phyloP scores from a whole-genome alignment of 2,888 invertebrate species.

The Dusona sp. region DNA sequence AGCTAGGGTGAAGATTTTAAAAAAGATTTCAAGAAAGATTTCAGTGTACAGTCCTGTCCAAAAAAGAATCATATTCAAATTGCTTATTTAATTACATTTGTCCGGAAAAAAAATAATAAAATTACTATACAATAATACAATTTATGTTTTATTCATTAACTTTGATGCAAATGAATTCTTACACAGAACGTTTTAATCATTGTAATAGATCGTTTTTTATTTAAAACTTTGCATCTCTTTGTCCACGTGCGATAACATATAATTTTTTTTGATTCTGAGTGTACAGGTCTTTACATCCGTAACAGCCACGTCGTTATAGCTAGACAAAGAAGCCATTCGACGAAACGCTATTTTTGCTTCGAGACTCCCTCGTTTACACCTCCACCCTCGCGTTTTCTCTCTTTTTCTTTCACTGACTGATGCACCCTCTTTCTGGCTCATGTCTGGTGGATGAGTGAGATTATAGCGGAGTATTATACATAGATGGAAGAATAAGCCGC shows the following conservation, averaged over 20 bases:
- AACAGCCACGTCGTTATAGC: conserved; percentile 18
- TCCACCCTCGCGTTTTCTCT: conserved; percentile 42
- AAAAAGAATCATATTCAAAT: neutral
- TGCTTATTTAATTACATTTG: neutral
- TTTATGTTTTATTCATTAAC: neutral
- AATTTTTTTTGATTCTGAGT: neutral
- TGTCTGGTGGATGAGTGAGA: conserved; percentile 49
- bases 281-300: conserved; percentile 2
- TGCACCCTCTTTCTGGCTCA: conserved; percentile 19
- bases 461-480: conserved; percentile 47
- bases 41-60: neutral
- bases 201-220: neutral
- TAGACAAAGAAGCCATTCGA: conserved; percentile 67
- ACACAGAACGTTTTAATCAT: neutral
- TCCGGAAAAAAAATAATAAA: neutral
- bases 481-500: conserved; percentile 67
- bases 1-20: neutral
- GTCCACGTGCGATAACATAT: neutral
- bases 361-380: conserved; percentile 49
- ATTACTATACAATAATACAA: neutral
- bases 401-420: conserved; percentile 13
- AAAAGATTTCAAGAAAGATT: neutral
- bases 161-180: neutral
- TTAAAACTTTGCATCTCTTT: neutral
- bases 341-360: conserved; percentile 72